Base-by-base conservation (phyloP, 2,113 vertebrate genomes). In the Pluvialis apricaria region DNA sequence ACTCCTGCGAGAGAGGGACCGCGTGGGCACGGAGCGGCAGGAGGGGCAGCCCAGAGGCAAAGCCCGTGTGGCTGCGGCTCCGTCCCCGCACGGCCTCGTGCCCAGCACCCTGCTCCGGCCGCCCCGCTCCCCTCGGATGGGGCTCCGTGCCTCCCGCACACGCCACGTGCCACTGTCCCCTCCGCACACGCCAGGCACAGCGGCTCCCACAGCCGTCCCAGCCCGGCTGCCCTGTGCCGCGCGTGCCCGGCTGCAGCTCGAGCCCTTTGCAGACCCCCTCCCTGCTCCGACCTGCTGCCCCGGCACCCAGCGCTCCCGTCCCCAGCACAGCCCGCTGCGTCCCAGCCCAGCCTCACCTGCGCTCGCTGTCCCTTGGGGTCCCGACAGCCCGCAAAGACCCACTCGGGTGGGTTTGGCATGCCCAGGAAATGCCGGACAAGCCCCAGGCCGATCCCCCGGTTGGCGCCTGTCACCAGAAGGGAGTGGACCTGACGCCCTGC, bases 391-490 rank as follows among this genome's bases (percentile, higher is more conserved):
- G 90, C 97, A 71, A 98, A 98, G 9, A 98, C 86, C 94, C 88
- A 89, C 21, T 54, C 1, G 2, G 97, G 97, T 13, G 94, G 82
- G 0, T 44, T 86, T 19, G 85, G 32, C 45, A 87, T 36, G 57
- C 15, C 77, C 61, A 95, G 80, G 49, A 94, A 24, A 8, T 98
- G 94, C 44, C 44, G 72, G 17, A 97, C 32, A 0, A 97, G 5
- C 52, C 96, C 96, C 52, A 97, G 91, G 40, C 97, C 96, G 1
- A 97, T 70, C 18, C 96, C 97, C 2, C 90, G 71, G 88, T 97
- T 98, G 72, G 97, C 92, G 6, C 97, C 97, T 1, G 97, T 98
- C 49, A 98, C 95, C 66, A 97, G 93, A 51, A 95, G 8, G 1
- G 95, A 84, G 32, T 3, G 2, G 45, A 78, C 12, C 0, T 0